These are phyloP conservation scores for Drosophila histrio DNA, from an alignment of 2,888 invertebrate genomes.

Conservation along the genomic window DNA sequence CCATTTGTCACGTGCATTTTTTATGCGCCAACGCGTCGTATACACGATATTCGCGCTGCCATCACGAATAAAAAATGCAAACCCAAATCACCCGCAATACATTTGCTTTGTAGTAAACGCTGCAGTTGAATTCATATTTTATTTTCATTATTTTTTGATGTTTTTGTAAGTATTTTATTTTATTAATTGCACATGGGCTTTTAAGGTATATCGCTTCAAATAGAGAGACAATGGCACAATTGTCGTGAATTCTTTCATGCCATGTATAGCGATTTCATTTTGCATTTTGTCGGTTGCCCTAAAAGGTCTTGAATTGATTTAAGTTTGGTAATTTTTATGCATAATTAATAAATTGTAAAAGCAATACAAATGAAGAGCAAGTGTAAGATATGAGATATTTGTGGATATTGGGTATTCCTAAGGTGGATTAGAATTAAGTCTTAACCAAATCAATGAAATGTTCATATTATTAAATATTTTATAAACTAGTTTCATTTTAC, in stretches of 20 bases:
- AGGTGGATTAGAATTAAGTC: neutral
- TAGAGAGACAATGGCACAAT: neutral
- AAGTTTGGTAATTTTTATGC: constrained; percentile 10
- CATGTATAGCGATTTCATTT: constrained; percentile 24
- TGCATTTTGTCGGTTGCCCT: constrained; percentile 6
- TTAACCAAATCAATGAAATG: too few species aligned
- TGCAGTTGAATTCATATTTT: constrained; percentile 34
- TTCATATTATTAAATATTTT: too few species aligned
- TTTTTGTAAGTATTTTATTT: constrained; percentile 21
- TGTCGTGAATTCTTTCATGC: constrained; percentile 10
- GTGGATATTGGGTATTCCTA: neutral
- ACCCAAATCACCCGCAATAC: constrained; percentile 30
- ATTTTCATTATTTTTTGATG: neutral
- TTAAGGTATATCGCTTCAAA: constrained; percentile 1
- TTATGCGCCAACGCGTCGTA: constrained; percentile 68
- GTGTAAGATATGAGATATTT: neutral
- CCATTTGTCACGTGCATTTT: constrained; percentile 77
- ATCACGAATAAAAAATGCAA: constrained; percentile 40
- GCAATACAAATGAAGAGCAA: neutral
- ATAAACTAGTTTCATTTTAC: too few species aligned
- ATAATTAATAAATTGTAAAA: neutral
- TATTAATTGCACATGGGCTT: constrained; percentile 45
- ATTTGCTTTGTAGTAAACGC: constrained; percentile 33
- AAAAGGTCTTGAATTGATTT: constrained; percentile 30
- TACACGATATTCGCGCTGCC: constrained; percentile 52